Conservation (phyloP, 2,113 vertebrate genomes). For the Atlantisia rogersi region DNA sequence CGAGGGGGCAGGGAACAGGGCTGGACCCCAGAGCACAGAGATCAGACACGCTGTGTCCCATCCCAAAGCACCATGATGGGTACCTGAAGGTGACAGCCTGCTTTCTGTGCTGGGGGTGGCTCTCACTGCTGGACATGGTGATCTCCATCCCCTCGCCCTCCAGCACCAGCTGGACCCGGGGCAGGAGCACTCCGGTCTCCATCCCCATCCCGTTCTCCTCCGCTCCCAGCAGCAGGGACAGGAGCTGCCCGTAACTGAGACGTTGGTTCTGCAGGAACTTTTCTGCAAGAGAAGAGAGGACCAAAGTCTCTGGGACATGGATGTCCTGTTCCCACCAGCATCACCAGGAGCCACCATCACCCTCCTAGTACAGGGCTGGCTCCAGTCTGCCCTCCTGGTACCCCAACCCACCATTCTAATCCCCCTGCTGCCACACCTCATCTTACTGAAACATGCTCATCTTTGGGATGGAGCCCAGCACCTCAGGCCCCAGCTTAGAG, state of each 20-base stretch:
- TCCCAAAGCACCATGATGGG: accelerated
- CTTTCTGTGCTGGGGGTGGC: background rate
- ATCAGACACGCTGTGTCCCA: background rate
- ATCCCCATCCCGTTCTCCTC: conserved; percentile 27
- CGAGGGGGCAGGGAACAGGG: accelerated
- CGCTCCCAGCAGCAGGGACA: conserved; percentile 79
- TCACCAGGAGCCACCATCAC: no score
- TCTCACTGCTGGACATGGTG: conserved; percentile 15
- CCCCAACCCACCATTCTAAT: no score
- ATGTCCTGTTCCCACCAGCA: background rate
- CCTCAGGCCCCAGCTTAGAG: no score
- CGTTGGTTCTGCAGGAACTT: conserved; percentile 85
- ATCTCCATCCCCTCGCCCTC: conserved; percentile 79
- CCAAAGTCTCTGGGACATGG: background rate
- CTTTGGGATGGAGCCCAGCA: no score
- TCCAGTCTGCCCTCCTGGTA: no score
- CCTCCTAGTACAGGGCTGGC: no score
- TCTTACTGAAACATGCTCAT: no score
- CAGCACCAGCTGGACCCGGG: conserved; percentile 75
- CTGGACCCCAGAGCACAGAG: background rate
- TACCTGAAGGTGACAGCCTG: conserved; percentile 75
- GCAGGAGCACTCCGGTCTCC: conserved; percentile 8
- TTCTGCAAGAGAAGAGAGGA: conserved; percentile 62
- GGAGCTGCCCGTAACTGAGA: conserved; percentile 86
- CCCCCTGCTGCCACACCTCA: no score